Evolutionary conservation across 2,888 invertebrate species (phyloP).

Genomic region (Gibbula magus): DNA sequence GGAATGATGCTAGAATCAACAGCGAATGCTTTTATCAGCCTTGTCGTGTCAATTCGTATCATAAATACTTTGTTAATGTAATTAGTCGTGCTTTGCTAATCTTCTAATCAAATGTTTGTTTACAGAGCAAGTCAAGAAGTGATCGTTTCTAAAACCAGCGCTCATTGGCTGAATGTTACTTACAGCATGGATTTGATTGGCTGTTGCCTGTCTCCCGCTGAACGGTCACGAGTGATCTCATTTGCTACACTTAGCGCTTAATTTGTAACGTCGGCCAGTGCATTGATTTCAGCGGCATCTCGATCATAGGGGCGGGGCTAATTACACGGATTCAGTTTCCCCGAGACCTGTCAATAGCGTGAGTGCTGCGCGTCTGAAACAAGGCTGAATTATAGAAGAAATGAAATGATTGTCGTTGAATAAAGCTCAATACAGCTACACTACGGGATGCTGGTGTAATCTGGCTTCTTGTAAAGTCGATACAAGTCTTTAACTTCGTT

Average conservation of each 20-base stretch:
- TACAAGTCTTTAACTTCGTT: constrained; percentile 9
- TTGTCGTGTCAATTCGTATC: constrained; percentile 16
- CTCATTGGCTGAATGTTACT: neutral
- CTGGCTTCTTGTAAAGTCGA: neutral
- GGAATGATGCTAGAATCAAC: neutral
- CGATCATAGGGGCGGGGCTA: constrained; percentile 27
- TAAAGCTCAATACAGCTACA: neutral
- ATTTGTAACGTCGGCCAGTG: neutral
- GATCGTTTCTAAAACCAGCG: neutral
- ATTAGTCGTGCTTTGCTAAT: constrained; percentile 27
- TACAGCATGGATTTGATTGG: neutral
- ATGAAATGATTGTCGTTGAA: constrained; percentile 17
- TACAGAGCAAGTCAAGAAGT: constrained; percentile 17
- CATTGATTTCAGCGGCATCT: neutral
- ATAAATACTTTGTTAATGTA: constrained; percentile 31
- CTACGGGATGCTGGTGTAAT: neutral
- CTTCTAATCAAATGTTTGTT: constrained; percentile 26
- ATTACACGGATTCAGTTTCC: constrained; percentile 3
- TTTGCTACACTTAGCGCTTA: neutral
- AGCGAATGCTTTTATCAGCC: neutral
- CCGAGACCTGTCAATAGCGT: neutral
- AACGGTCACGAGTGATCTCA: constrained; percentile 6
- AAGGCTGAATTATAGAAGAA: constrained; percentile 10
- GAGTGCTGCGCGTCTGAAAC: neutral
- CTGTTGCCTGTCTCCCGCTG: neutral